phyloP scores from a whole-genome alignment of 2,797 vertebrate species.

The Phataginus tricuspis region DNA sequence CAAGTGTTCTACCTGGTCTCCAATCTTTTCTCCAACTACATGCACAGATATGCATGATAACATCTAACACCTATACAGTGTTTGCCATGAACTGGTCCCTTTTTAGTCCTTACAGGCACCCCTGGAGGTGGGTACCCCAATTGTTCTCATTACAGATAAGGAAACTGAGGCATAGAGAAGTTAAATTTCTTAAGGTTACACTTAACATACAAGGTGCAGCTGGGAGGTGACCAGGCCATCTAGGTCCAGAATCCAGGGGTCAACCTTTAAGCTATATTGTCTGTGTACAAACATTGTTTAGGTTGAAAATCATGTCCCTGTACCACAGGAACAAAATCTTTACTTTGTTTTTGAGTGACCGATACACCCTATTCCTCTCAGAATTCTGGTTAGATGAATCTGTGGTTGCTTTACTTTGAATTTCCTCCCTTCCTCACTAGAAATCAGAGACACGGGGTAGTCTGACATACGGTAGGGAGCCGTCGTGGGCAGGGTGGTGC shows the following conservation, averaged over 20 bases:
- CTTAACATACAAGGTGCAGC: neutral
- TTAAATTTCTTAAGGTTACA: neutral
- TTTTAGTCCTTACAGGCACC: neutral
- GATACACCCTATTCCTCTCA: neutral
- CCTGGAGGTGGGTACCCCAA: neutral
- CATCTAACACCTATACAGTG: neutral
- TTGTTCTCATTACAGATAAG: neutral
- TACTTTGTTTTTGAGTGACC: neutral
- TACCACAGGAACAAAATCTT: neutral
- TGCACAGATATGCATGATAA: neutral
- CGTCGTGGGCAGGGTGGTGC: neutral
- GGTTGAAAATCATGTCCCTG: neutral
- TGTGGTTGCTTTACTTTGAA: neutral
- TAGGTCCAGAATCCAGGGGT: neutral
- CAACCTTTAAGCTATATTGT: neutral
- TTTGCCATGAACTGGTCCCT: neutral
- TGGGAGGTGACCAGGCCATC: neutral
- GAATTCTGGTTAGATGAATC: neutral
- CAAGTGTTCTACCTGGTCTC: neutral
- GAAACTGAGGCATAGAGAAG: neutral
- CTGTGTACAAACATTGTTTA: neutral
- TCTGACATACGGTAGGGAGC: neutral
- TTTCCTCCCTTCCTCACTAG: neutral
- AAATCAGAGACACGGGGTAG: neutral
- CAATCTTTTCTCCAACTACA: neutral